Evolutionary conservation across 1,140 invertebrate species (phyloP), one percentile per base, ranked within the genome.

Genomic region (Calosoma granatense): DNA sequence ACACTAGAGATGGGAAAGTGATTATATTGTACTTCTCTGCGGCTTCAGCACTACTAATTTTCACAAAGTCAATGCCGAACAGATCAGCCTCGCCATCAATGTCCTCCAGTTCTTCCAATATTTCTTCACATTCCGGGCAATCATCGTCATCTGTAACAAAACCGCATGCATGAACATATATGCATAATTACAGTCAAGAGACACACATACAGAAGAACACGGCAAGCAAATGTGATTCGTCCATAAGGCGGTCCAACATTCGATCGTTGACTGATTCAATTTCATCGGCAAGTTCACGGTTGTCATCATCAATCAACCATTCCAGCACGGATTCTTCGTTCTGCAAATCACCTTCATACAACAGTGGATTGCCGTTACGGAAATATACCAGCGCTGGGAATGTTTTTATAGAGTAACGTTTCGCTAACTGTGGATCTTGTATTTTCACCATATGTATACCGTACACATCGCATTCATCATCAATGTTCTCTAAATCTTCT

Each of bases 401-500:
- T 22, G 92, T 95, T 72, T 94, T 94, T 54, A 97, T 95, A 22
- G 92, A 94, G 74, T 95, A 95, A 59, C 92, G 80, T 66, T 93
- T 93, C 2, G 91, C 91, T 56, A 95, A 69, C 66, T 91, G 88
- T 0, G 88, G 86, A 75, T 96, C 93, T 71, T 92, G 89, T 65
- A 96, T 94, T 70, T 94, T 92, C 0, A 97, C 93, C 82, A 97
- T 84, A 64, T 94, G 90, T 63, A 96, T 95, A 30, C 92, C 92
- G 70, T 90, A 95, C 0, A 91, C 83, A 68, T 95, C 92, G 67
- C 89, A 92, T 69, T 96, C 92, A 66, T 95, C 92, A 67, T 95
- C 92, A 60, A 96, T 90, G 56, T 87, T 84, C 72, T 95, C 93
- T 56, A 96, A 70, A 58, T 89, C 90, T 66, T 92, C 88, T 19